Conservation (phyloP, 2,888 invertebrate species). For the Caenorhabditis sp. region DNA sequence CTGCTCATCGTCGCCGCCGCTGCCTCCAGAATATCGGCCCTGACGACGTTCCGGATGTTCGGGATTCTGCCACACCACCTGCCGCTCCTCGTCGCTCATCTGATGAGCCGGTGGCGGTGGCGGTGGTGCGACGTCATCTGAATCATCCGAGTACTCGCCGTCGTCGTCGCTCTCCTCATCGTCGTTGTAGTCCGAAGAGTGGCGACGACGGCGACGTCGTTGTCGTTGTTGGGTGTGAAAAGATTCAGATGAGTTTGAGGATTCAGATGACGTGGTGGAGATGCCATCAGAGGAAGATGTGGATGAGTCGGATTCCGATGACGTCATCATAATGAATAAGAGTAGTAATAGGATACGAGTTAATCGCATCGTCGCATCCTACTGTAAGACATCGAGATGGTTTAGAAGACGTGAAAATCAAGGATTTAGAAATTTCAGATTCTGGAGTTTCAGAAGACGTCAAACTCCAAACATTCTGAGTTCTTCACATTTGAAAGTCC, state of each 20-base stretch:
- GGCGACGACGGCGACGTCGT: conserved; percentile 34
- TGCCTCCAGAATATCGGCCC: conserved; percentile 57
- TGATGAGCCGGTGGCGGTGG: conserved; percentile 17
- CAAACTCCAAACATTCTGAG: background rate
- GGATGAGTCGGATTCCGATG: background rate
- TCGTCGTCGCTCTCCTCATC: conserved; percentile 32
- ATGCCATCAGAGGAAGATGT: too few species aligned
- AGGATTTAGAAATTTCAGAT: too few species aligned
- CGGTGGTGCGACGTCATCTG: conserved; percentile 38
- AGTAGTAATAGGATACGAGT: conserved; percentile 16
- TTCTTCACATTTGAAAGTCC: too few species aligned
- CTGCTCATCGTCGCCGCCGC: conserved; percentile 57
- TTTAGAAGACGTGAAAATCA: background rate
- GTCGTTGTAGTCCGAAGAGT: background rate
- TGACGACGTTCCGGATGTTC: conserved; percentile 71
- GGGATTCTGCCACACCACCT: conserved; percentile 63
- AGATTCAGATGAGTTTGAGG: conserved; percentile 10
- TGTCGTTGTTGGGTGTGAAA: too few species aligned
- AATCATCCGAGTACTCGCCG: conserved; percentile 40
- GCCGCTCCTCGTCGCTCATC: conserved; percentile 54
- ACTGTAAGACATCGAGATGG: conserved; percentile 5
- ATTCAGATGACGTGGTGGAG: conserved; percentile 25
- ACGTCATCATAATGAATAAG: conserved; percentile 15
- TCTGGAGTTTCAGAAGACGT: background rate
- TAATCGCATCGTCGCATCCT: conserved; percentile 33